Evolutionary conservation across 2,888 invertebrate genomes (phyloP), one percentile per base, ranked within the genome.

Genomic region (Leptopilina drosophilae): DNA sequence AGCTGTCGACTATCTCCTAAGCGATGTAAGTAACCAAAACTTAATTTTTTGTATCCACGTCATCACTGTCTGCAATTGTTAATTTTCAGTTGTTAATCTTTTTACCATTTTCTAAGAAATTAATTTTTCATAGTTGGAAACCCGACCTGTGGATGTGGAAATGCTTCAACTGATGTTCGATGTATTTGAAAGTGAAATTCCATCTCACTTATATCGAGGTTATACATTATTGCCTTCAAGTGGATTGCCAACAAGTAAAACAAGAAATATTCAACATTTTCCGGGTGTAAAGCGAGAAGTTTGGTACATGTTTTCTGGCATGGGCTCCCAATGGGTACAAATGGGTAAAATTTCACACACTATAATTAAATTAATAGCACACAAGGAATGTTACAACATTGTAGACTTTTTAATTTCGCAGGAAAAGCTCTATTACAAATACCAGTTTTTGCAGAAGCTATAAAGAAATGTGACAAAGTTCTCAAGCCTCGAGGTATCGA

Each of bases 281-380:
- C 93, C 94, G 0, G 95, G 94, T 0, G 92, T 93, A 0, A 93
- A 93, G 64, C 93, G 95, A 0, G 96, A 97, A 5, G 93, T 98
- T 5, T 97, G 97, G 95, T 97, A 96, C 92, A 95, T 97, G 65
- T 98, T 97, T 92, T 97, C 98, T 73, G 98, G 98, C 42, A 96
- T 98, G 96, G 97, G 97, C 0, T 95, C 96, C 3, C 69, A 73
- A 9, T 73, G 69, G 69, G 62, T 56, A 2, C 69, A 69, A 11
- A 78, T 78, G 78, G 78, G 78, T 78, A 62, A 69, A 62, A 46
- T 46, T 26, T 49, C 20, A 7, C n/a, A 42, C 9, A 9, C 12
- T 69, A 9, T 6, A 49, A 46, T 1, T 0, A 49, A 49, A 12
- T 9, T 49, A 49, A 49, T 49, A 6, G 49, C 20, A 20, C n/a